These are phyloP conservation scores for Hylia prasina DNA, from an alignment of 2,113 vertebrate genomes.

Conservation along the genomic window DNA sequence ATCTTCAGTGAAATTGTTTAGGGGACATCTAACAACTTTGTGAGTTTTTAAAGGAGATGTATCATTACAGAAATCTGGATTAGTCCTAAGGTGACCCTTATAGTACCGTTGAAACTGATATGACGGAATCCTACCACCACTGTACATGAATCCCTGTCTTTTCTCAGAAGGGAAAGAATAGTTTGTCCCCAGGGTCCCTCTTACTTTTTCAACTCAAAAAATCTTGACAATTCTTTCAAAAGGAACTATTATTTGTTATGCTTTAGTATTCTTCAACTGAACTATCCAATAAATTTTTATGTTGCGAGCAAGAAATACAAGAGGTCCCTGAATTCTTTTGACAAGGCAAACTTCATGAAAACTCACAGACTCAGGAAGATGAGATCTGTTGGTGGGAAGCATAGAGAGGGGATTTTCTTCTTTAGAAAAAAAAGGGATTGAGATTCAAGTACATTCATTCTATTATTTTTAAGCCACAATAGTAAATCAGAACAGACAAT, in stretches of 20 bases:
- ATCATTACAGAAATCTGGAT: background rate
- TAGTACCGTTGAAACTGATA: background rate
- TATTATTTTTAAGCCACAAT: background rate
- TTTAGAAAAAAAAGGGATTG: background rate
- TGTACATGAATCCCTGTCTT: background rate
- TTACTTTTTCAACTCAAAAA: background rate
- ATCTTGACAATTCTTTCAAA: background rate
- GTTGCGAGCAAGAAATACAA: background rate
- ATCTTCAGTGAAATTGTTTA: background rate
- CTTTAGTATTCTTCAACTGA: background rate
- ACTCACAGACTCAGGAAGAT: background rate
- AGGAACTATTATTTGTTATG: background rate
- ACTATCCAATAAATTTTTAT: background rate
- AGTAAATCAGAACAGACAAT: background rate
- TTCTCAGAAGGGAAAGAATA: background rate
- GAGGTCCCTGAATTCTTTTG: background rate
- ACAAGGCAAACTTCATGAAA: background rate
- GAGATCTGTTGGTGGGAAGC: background rate
- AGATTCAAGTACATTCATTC: background rate
- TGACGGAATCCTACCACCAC: background rate
- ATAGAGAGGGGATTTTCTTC: background rate
- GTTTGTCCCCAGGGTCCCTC: background rate
- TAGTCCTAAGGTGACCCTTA: background rate
- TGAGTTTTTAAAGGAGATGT: background rate
- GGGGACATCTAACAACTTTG: background rate